Conservation (phyloP, 2,113 vertebrate genomes). For the Lagopus muta region DNA sequence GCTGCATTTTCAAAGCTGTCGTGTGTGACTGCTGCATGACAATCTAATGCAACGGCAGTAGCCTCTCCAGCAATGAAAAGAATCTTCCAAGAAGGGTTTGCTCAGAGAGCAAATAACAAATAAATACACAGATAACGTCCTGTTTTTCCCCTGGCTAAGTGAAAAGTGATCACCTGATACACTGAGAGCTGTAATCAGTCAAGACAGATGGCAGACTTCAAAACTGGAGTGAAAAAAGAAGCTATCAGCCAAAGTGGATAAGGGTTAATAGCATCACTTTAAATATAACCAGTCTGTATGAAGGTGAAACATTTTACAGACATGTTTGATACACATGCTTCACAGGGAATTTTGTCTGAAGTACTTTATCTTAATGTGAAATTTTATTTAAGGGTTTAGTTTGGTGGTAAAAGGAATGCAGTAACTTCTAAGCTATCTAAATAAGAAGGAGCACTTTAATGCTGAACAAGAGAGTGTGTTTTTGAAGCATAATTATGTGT, state of each 20-base stretch:
- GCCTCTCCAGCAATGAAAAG: background rate
- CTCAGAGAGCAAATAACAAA: background rate
- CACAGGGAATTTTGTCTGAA: slow-evolving; percentile 34
- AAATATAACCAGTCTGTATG: slow-evolving; percentile 56
- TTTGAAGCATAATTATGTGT: slow-evolving; percentile 45
- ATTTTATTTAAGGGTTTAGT: slow-evolving; percentile 57
- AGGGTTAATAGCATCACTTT: slow-evolving; percentile 40
- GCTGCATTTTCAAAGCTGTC: background rate
- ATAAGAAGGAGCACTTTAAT: slow-evolving; percentile 37
- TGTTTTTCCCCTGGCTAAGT: background rate
- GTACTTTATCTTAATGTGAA: slow-evolving; percentile 67
- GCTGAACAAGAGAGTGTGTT: slow-evolving; percentile 23
- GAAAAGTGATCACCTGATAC: slow-evolving; percentile 10
- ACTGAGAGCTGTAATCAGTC: slow-evolving; percentile 32
- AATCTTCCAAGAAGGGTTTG: background rate
- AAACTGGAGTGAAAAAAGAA: slow-evolving; percentile 48
- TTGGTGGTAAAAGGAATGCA: slow-evolving; percentile 36
- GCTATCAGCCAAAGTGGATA: slow-evolving; percentile 23
- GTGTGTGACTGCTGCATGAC: background rate
- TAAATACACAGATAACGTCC: background rate
- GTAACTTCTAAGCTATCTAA: slow-evolving; percentile 35
- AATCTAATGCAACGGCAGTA: slow-evolving; percentile 3
- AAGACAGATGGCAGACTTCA: slow-evolving; percentile 61
- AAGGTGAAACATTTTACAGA: slow-evolving; percentile 46
- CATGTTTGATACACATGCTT: slow-evolving; percentile 8